phyloP scores from a whole-genome alignment of 2,113 vertebrate species.

The Chlamydotis undulata region DNA sequence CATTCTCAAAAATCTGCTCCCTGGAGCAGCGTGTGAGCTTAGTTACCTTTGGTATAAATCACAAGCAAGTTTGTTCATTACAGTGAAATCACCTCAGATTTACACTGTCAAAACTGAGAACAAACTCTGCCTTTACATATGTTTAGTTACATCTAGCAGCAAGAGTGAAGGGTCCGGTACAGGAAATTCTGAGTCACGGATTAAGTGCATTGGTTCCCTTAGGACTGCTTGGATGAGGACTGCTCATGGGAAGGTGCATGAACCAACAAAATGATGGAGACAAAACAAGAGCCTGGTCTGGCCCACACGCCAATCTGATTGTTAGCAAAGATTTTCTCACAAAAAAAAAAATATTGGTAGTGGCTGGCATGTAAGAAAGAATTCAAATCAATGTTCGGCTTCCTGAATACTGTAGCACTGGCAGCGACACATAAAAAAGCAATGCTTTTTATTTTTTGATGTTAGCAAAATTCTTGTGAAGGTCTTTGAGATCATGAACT shows the following conservation, averaged over 20 bases:
- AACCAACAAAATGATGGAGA: neutral
- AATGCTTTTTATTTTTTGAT: neutral
- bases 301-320: rapidly evolving
- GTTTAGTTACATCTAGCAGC: neutral
- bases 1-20: neutral
- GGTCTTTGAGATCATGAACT: neutral
- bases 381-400: neutral
- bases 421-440: neutral
- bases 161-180: neutral
- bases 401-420: neutral
- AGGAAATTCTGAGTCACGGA: neutral
- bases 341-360: neutral
- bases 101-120: neutral
- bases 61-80: neutral
- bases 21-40: neutral
- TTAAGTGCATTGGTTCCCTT: neutral
- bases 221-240: neutral
- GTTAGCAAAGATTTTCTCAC: neutral
- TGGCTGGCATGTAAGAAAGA: neutral
- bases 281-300: neutral
- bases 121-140: neutral
- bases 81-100: neutral
- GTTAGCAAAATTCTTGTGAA: neutral
- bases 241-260: neutral
- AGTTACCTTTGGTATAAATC: neutral